Conservation (phyloP, 2,797 vertebrate species). For the Pogonophryne albipinna region DNA sequence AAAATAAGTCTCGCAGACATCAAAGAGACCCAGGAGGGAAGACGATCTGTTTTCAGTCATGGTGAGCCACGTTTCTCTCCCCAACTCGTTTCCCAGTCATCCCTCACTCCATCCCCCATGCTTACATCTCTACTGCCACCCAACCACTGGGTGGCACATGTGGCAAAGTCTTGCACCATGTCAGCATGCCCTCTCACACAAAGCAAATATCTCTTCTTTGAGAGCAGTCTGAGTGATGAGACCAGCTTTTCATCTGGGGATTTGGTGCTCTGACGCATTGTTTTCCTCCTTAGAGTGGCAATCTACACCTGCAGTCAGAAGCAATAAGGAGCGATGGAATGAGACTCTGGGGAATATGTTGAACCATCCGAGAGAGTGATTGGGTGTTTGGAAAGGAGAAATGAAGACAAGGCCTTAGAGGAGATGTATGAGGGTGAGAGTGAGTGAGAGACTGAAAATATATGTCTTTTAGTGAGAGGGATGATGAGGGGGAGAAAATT, state of each 20-base stretch:
- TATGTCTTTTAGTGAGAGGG: not conserved
- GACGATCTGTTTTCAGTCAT: constrained; percentile 64
- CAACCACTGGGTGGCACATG: constrained; percentile 67
- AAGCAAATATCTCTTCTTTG: constrained; percentile 43
- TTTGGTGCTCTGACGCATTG: constrained; percentile 43
- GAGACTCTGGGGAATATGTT: constrained; percentile 16
- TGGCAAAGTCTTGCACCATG: constrained; percentile 39
- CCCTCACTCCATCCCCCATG: constrained; percentile 12
- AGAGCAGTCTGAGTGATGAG: constrained; percentile 44
- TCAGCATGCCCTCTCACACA: constrained; percentile 66
- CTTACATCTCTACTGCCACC: constrained; percentile 43
- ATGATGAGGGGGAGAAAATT: not conserved
- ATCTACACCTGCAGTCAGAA: constrained; percentile 26
- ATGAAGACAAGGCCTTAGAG: not conserved
- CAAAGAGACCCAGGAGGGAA: constrained; percentile 56
- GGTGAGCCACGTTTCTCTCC: constrained; percentile 53
- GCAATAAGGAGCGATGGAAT: constrained; percentile 1
- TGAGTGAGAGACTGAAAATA: not conserved
- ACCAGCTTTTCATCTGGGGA: constrained; percentile 57
- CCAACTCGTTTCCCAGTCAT: constrained; percentile 38
- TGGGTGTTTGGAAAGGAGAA: constrained; percentile 1
- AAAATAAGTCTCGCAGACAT: constrained; percentile 65
- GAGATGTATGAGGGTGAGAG: constrained; percentile 13
- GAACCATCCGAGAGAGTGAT: constrained; percentile 16
- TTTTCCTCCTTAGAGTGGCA: constrained; percentile 33